These are phyloP conservation scores for Typhlomys cinereus DNA, from an alignment of 2,113 vertebrate species.

Conservation along the genomic window DNA sequence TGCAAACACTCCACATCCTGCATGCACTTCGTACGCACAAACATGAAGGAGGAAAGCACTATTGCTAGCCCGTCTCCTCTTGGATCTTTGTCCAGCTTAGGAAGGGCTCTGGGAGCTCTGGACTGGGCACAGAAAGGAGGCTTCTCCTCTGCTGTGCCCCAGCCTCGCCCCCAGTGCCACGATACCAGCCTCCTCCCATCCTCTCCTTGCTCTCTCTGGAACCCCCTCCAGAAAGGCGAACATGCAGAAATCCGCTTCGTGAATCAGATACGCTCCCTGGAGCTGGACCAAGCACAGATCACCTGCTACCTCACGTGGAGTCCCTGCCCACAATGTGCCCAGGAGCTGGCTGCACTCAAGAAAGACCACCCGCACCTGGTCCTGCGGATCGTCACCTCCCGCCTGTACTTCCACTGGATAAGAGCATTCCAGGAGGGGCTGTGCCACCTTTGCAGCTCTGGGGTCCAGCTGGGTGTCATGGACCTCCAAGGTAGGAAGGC, in stretches of 20 bases:
- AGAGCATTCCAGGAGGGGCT: accelerated
- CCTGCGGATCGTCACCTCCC: background rate
- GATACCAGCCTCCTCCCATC: background rate
- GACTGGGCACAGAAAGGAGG: background rate
- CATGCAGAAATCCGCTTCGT: conserved; percentile 55
- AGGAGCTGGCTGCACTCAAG: background rate
- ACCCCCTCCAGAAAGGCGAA: background rate
- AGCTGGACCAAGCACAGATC: background rate
- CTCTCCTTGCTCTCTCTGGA: background rate
- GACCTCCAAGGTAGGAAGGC: background rate
- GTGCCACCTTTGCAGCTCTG: accelerated
- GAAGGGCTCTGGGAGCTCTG: background rate
- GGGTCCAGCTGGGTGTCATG: background rate
- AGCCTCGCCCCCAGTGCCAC: background rate
- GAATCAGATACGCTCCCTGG: background rate
- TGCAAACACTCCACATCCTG: too few relatives aligned
- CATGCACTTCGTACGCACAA: too few relatives aligned
- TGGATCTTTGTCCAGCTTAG: background rate
- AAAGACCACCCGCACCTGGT: accelerated
- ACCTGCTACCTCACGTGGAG: conserved; percentile 68
- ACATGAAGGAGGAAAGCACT: too few relatives aligned
- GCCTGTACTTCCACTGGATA: conserved; percentile 41
- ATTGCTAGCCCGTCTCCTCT: background rate
- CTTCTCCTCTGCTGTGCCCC: background rate
- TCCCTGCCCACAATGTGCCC: background rate